Base-by-base conservation (phyloP, 2,797 vertebrate genomes). In the Diglossa cyanea region DNA sequence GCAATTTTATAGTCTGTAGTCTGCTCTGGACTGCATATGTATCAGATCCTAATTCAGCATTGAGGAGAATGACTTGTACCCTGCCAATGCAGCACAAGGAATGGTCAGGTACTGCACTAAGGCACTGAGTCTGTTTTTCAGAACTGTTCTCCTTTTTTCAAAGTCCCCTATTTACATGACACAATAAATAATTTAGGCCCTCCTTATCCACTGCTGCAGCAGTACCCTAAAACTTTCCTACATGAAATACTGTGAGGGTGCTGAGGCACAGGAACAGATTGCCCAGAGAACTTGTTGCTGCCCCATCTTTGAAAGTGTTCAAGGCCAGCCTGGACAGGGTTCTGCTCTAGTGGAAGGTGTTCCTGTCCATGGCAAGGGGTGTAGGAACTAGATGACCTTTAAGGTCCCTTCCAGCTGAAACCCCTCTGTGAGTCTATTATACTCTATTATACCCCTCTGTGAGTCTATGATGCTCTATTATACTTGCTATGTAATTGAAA, bases 1-100 rank as follows among this genome's bases (percentile, higher is more conserved):
- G 71, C 31, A 87, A 57, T 82, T 92, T 89, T 65, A 77, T 9
- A 87, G 63, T 20, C 67, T 87, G 61, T 25, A 82, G 65, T 58
- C 55, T 88, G 50, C 39, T 93, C 84, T 91, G 72, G 68, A 74
- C 33, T 80, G 47, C n/a, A 13, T n/a, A 39, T 8, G 7, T 58
- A 66, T 23, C 72, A 94, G 84, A 58, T 31, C 47, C 10, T 65
- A 91, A 80, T 17, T 60, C 61, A 82, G 62, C 72, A 68, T 1
- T 30, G 57, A 85, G 51, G 24, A 79, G n/a, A 47, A 23, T 17
- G 33, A 24, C 50, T 62, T 42, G 50, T 42, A 74, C 11, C 26
- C 45, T 42, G 55, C 17, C 57, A 81, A 10, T 2, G 10, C 0
- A 90, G 15, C 89, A 67, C 30, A 66, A 54, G 48, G n/a, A 81